Base-by-base conservation (phyloP, 2,888 invertebrate species). In the Pachycephus smyrnensis region DNA sequence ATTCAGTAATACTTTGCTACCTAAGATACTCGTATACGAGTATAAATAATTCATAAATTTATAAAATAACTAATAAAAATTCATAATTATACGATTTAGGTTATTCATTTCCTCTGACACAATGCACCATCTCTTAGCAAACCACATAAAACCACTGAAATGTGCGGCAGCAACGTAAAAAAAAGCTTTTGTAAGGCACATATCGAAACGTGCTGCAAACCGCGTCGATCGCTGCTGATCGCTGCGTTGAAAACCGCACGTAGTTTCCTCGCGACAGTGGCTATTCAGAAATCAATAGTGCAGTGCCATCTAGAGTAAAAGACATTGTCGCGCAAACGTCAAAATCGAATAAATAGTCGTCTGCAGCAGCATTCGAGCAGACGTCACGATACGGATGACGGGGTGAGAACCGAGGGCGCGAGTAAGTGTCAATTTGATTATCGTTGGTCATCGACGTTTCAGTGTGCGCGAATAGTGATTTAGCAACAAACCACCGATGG, bases 341-440 rank as follows among this genome's bases (percentile, higher is more conserved):
- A 88, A 86, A 89, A 87, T 88, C 87, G 86, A 86, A 87, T 87
- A 88, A 87, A 88, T 87, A 89, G 88, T 88, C 84, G 87, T 88
- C 88, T 85, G 88, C 85, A 85, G 82, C 79, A 78, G 82, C 76
- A 77, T 76, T 78, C 68, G 80, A 86, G 83, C 82, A 84, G 86
- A 87, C 87, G 88, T 86, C 88, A 87, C 79, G 84, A 84, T 84
- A 85, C 80, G 81, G 79, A 83, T 77, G 76, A 78, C 77, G 82
- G 78, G 32, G 37, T 31, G 37, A 73, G 78, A 80, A 75, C 77
- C n/a, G n/a, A 76, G 32, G 77, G 84, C 81, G 84, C 82, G 80
- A 84, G 81, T 80, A 77, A 82, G 79, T 84, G 83, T 84, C 84
- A 84, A 84, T 84, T 84, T 79, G 83, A 82, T 84, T 84, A 82